Evolutionary conservation across 2,888 invertebrate species (phyloP), one percentile per base, ranked within the genome.

Genomic region (Metopia argyrocephala): DNA sequence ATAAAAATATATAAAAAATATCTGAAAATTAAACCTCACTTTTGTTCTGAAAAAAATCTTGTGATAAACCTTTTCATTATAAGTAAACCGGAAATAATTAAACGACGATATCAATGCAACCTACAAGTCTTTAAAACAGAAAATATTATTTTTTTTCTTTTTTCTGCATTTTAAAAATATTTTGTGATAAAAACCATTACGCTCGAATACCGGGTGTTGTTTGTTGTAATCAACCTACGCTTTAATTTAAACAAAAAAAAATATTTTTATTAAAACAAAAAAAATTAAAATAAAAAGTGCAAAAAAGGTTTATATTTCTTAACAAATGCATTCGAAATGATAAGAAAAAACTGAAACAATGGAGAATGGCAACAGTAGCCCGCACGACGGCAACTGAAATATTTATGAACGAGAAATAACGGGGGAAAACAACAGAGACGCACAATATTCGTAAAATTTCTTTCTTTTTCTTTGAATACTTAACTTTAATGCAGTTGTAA

Each of bases 301-400:
- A 66, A 78, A 78, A 78, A 78, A 78, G 65, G 76, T 66, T 78
- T 71, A 18, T n/a, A 15, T 68, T 61, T 48, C 6, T 57, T 70
- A 2, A 71, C 21, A 76, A 65, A 70, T 65, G 57, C 54, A 78
- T 46, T 71, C 65, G 46, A 66, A 76, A n/a, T 71, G 78, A 78
- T 78, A 78, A 78, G 78, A 54, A 54, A 28, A 27, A 66, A 75
- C 50, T 59, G 52, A 52, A 61, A 64, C 18, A 52, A 65, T 52
- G 52, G 18, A 52, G 21, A 27, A 70, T 25, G 28, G 68, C n/a
- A 46, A 52, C 54, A 52, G 56, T 64, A 75, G 79, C 79, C 79
- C 65, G 65, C 79, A 66, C 75, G 79, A 76, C 79, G 66, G 65
- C 79, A 79, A 50, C 48, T 64, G n/a, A n/a, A n/a, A n/a, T n/a